Conservation (phyloP, 2,797 vertebrate species). For the Epinephelus awoara region DNA sequence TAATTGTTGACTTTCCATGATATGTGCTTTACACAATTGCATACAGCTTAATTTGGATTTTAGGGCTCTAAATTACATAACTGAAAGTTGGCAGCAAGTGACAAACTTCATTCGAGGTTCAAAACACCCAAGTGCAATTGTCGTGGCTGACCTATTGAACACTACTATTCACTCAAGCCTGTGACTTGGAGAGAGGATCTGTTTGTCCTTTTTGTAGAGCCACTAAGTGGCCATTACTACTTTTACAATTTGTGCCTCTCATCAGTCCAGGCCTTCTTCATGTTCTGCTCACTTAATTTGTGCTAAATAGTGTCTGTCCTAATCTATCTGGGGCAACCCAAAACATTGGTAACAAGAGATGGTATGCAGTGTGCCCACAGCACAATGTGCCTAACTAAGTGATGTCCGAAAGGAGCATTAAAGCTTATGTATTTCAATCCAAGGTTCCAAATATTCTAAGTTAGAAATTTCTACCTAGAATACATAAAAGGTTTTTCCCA, state of each 20-base stretch:
- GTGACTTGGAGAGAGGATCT: neutral
- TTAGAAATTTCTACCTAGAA: neutral
- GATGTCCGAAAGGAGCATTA: neutral
- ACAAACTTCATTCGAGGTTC: neutral
- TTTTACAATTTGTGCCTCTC: conserved; percentile 18
- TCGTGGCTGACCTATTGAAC: neutral
- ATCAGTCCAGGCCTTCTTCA: conserved; percentile 19
- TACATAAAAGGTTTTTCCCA: neutral
- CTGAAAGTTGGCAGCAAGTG: neutral
- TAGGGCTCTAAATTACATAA: neutral
- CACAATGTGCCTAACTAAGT: conserved; percentile 21
- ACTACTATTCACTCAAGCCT: neutral
- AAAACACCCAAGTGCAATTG: neutral
- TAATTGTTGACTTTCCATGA: neutral
- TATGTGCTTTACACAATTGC: too few relatives aligned
- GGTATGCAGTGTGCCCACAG: conserved; percentile 58
- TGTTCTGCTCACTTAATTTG: conserved; percentile 38
- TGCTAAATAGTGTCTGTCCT: conserved; percentile 27
- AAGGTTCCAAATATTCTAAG: neutral
- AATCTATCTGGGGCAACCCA: conserved; percentile 48
- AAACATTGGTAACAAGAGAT: conserved; percentile 47
- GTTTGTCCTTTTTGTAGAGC: neutral
- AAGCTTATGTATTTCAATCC: neutral
- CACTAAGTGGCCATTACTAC: neutral
- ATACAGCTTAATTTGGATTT: too few relatives aligned